Percentiles rank a stretch among this genome's conserved stretches.
phyloP scores from a whole-genome alignment of 2,797 vertebrate genomes.

The Anabas testudineus region DNA sequence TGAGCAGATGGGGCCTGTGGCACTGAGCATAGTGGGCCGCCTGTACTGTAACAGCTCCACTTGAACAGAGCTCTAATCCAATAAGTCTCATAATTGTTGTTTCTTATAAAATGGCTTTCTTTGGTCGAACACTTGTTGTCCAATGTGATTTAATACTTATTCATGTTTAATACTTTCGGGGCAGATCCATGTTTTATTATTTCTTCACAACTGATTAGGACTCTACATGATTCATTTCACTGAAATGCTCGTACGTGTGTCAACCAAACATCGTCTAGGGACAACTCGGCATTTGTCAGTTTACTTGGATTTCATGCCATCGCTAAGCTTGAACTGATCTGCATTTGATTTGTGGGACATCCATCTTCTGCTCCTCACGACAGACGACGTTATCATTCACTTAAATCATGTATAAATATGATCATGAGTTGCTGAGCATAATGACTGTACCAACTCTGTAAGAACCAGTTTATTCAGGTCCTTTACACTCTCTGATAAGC shows the following conservation, averaged over 20 bases:
- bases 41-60: constrained; percentile 34
- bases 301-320: constrained; percentile 1
- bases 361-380: constrained; percentile 22
- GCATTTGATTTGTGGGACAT: constrained; percentile 11
- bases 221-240: constrained; percentile 30
- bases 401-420: constrained; percentile 33
- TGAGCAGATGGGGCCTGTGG: constrained; percentile 74
- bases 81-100: constrained; percentile 45
- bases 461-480: not conserved
- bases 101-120: constrained; percentile 47
- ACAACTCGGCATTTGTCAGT: constrained; percentile 1
- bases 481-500: not conserved
- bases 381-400: constrained; percentile 30
- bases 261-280: not conserved
- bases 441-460: not conserved
- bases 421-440: not conserved
- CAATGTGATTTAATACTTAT: constrained; percentile 52
- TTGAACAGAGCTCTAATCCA: constrained; percentile 44
- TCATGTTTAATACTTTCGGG: constrained; percentile 25
- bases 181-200: constrained; percentile 24
- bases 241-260: constrained; percentile 18
- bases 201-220: constrained; percentile 28
- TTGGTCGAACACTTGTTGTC: constrained; percentile 35
- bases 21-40: constrained; percentile 29
- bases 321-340: constrained; percentile 11